phyloP scores from a whole-genome alignment of 2,113 vertebrate species.

The Phalacrocorax carbo region DNA sequence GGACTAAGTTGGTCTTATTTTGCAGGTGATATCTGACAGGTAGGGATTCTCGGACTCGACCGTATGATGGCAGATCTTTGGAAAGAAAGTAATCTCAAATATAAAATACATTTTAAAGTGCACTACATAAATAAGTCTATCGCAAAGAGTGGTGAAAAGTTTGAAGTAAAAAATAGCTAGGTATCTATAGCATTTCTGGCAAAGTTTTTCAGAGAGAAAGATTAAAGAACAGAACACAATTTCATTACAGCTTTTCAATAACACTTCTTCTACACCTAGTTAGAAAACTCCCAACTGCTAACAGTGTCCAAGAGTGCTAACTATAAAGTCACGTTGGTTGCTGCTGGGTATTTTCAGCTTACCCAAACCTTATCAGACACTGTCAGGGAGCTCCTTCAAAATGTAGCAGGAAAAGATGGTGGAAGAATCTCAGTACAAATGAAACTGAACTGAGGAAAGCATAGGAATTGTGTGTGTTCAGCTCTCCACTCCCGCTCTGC shows the following conservation, averaged over 20 bases:
- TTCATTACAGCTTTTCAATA: neutral
- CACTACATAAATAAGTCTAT: neutral
- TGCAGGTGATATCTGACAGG: conserved; percentile 91
- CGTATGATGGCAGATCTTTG: conserved; percentile 92
- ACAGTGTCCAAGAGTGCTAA: neutral
- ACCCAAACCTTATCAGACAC: neutral
- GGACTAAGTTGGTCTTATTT: conserved; percentile 90
- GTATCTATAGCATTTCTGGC: neutral
- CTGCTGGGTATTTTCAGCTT: neutral
- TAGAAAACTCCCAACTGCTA: neutral
- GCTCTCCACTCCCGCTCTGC: neutral
- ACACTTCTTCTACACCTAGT: neutral
- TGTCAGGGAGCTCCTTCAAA: neutral
- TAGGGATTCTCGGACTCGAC: conserved; percentile 91
- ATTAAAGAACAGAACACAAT: neutral
- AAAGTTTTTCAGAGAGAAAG: neutral
- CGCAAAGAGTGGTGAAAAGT: neutral
- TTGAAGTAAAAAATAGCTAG: neutral
- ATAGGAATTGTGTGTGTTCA: neutral
- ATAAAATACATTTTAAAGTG: neutral
- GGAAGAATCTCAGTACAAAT: neutral
- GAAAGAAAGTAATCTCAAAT: neutral
- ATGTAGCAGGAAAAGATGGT: neutral
- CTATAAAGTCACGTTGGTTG: neutral
- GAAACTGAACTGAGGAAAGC: neutral